Conservation (phyloP, 2,888 invertebrate species). For the Poecilus cupreus region DNA sequence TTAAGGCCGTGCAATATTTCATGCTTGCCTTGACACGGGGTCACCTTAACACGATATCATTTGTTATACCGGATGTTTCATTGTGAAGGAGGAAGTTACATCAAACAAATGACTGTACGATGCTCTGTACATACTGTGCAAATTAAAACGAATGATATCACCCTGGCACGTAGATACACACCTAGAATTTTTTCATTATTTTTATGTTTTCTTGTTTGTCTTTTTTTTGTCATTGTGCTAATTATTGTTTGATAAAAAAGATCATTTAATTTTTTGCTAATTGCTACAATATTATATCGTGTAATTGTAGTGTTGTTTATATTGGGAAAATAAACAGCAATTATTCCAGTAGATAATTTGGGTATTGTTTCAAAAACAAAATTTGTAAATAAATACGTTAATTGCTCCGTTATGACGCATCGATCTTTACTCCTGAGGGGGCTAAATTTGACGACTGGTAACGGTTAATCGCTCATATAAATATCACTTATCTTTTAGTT, state of each 20-base stretch:
- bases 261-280: neutral
- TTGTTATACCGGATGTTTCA: constrained; percentile 6
- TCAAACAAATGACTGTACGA: constrained; percentile 22
- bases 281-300: neutral
- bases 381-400: no score
- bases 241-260: neutral
- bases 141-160: neutral
- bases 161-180: neutral
- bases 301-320: no score
- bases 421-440: no score
- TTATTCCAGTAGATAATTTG: no score
- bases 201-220: neutral
- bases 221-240: neutral
- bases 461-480: no score
- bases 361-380: no score
- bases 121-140: neutral
- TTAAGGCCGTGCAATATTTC: neutral
- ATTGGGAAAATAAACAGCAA: no score
- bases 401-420: no score
- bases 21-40: neutral
- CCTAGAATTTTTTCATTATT: neutral
- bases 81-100: neutral
- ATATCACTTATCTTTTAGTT: no score
- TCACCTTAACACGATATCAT: constrained; percentile 1
- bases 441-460: no score